phyloP scores from a whole-genome alignment of 2,888 invertebrate species.

The Epistrophe eligans region DNA sequence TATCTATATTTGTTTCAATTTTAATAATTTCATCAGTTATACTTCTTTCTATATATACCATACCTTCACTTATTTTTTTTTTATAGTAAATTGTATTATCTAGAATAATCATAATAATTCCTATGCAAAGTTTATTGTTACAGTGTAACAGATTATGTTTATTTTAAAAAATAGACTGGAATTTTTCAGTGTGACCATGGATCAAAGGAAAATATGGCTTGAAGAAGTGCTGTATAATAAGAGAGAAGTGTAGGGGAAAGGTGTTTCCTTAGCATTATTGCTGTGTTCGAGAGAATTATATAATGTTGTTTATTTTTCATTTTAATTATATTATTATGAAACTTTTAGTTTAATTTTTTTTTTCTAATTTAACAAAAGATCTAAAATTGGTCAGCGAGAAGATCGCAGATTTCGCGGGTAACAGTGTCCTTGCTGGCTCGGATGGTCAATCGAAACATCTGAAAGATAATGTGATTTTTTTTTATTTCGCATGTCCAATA shows the following conservation, averaged over 20 bases:
- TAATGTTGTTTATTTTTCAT: constrained; percentile 2
- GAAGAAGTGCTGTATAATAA: constrained; percentile 66
- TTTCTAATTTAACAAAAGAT: constrained; percentile 41
- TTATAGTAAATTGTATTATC: constrained; percentile 64
- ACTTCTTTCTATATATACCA: constrained; percentile 59
- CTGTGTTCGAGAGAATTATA: constrained; percentile 64
- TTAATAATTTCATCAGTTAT: constrained; percentile 59
- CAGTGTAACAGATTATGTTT: constrained; percentile 46
- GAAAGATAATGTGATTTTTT: constrained; percentile 78
- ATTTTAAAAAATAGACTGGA: constrained; percentile 33
- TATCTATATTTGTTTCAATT: constrained; percentile 61
- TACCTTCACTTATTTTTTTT: constrained; percentile 45
- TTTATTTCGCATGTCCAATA: background rate
- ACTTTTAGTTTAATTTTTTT: constrained; percentile 34
- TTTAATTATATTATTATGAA: constrained; percentile 38
- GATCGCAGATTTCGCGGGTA: constrained; percentile 95
- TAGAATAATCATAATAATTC: constrained; percentile 67
- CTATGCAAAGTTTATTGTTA: constrained; percentile 65
- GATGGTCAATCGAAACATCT: constrained; percentile 99
- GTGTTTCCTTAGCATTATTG: constrained; percentile 51
- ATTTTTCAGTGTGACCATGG: constrained; percentile 56
- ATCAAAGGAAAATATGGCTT: constrained; percentile 65
- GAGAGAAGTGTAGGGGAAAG: constrained; percentile 62
- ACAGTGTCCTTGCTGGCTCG: constrained; percentile 98
- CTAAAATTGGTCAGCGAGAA: constrained; percentile 98